Base-by-base conservation (phyloP, 37 sponge, comb jelly and placozoan genomes). In the Chondrilla cf. caribensis region DNA sequence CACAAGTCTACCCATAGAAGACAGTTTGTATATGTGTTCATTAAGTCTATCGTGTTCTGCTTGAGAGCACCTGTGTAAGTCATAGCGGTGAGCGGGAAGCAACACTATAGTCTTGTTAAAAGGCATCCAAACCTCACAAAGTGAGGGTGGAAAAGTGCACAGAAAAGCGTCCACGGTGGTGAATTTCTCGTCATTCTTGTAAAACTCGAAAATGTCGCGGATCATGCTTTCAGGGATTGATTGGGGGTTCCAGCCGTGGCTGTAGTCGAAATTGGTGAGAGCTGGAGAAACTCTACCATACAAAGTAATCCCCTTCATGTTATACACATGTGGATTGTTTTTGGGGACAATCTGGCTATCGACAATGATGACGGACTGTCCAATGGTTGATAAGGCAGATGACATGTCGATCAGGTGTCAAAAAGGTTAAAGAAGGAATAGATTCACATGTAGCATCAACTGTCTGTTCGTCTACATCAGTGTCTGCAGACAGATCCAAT, bases 41-140 rank as follows among this genome's bases (percentile, higher is more conserved):
- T 80, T 38, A 18, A 86, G 36, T 18, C 86, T 71, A 24, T 55
- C 58, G 72, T 72, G 80, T n/a, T 80, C 81, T 6, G 8, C 71
- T 25, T 55, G 25, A 7, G 73, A 80, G 58, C 86, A 86, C 21
- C 86, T 66, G 0, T 72, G 72, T 47, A 86, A 8, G 71, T 86
- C 80, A 80, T 86, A 86, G 14, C 86, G 70, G 81, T 86, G 86
- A 28, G 86, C 81, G 18, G 86, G 86, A 2, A 24, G 0, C 14
- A 80, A 71, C 17, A 80, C 35, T 3, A 86, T 36, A 22, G 86
- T 54, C 41, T 86, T 86, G 73, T 86, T 86, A 58, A 86, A 86
- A 0, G 86, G 86, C 86, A 86, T 86, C 86, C 86, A 86, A 71
- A 86, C 0, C 64, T 86, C 81, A 58, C 86, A 86, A 72, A 73